Evolutionary conservation across 2,113 vertebrate species (phyloP), one percentile per base, ranked within the genome.

Genomic region (Cheilinus undulatus): DNA sequence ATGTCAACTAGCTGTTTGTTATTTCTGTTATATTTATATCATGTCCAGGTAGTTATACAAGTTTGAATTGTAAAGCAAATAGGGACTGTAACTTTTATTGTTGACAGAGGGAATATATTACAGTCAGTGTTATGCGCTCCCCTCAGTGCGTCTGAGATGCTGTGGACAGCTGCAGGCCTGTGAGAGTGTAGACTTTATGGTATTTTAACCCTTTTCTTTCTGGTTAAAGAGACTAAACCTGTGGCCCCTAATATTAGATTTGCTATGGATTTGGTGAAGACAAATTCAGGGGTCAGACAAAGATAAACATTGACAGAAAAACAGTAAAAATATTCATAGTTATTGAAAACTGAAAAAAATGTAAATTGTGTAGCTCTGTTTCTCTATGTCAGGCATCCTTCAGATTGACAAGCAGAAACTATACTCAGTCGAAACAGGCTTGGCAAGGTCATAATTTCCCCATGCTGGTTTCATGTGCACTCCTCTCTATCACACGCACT

Each of bases 361-460:
- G 19, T 24, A 20, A 20, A 13, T 72, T 14, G 43, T 38, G 48
- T 32, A 46, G 54, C 1, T 7, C 30, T 57, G 40, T 28, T 50
- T 80, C n/a, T 63, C 50, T 64, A 62, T 86, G 79, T 85, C 38
- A 77, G 64, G 69, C 72, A 85, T 86, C 56, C 45, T 17, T 50
- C 64, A 40, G 54, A 65, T 52, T 78, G 83, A 81, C 76, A 78
- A 83, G 72, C 77, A 84, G 85, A 89, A 91, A 92, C 86, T 83
- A 9, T 36, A 32, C 51, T 69, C 56, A 75, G 49, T 57, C 80
- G 80, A 83, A 92, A 91, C 88, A 85, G 89, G 88, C 88, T 89
- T 5, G 53, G 36, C 89, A 70, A 84, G 91, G 46, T 88, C 67
- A 60, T 82, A 73, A 79, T 79, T 91, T 80, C 52, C 32, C 69